Evolutionary conservation across 1,140 invertebrate genomes (phyloP), one percentile per base, ranked within the genome.

Genomic region (Phymastichus coffea): DNA sequence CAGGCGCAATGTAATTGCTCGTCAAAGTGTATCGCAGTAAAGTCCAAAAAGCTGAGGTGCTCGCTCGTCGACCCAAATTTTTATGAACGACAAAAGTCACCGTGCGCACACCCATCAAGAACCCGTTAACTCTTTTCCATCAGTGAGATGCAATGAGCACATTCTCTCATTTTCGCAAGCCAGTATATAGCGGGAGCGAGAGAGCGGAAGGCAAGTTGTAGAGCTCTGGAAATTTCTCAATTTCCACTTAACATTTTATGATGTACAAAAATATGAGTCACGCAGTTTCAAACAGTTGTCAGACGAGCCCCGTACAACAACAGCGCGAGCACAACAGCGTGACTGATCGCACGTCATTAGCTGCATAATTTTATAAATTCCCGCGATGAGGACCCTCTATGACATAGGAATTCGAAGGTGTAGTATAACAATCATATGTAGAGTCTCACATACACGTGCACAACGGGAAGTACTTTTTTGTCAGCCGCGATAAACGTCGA

Each of bases 391-490:
- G 28, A 35, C 48, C 30, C n/a, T n/a, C 44, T 37, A 43, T 40
- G 38, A 43, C 38, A 26, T 63, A 67, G 69, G 66, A 72, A 72
- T 71, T 68, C 61, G 66, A 66, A 58, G 49, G 49, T 62, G 57
- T 30, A 41, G 69, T 64, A 68, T 59, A 68, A 68, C 53, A 63
- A 69, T 61, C 66, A 35, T 37, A 8, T 15, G 25, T 8, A n/a
- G 20, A 9, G 10, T 26, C 17, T 23, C 17, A n/a, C 17, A 46
- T n/a, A n/a, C n/a, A n/a, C n/a, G n/a, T n/a, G n/a, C n/a, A n/a
- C n/a, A 60, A 68, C 46, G 62, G 43, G 56, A 66, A 70, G 62
- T 57, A 58, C 66, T 68, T 70, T 68, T 67, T 72, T 71, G 63
- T 68, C 59, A 51, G 35, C 53, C 65, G 58, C 54, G 69, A 71